Evolutionary conservation across 92 coral and sea anemone genomes (phyloP).

Genomic region (Paramuricea clavata): DNA sequence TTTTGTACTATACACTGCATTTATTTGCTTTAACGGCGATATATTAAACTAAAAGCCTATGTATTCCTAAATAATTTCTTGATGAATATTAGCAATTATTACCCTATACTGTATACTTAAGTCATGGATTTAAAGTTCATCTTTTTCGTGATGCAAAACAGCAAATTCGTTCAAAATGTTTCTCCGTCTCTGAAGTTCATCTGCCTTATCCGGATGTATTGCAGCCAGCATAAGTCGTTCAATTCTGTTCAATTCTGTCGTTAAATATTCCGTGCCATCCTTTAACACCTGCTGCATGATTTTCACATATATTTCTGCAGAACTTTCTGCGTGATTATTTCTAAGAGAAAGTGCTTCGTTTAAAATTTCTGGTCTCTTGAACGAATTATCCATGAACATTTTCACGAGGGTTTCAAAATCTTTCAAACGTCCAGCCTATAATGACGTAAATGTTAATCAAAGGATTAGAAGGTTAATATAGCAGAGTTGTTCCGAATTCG

Average conservation of each 20-base stretch:
- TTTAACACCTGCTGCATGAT: slow-evolving; percentile 80
- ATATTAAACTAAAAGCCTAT: too few relatives aligned
- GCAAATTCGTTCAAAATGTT: slow-evolving; percentile 91
- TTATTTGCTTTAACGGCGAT: too few relatives aligned
- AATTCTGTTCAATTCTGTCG: slow-evolving; percentile 81
- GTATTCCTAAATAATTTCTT: too few relatives aligned
- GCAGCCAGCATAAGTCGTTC: slow-evolving; percentile 95
- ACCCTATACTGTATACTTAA: too few relatives aligned
- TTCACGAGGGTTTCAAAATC: slow-evolving; percentile 84
- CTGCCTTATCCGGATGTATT: slow-evolving; percentile 89
- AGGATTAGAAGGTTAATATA: too few relatives aligned
- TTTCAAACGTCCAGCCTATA: slow-evolving; percentile 89
- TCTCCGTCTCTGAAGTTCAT: slow-evolving; percentile 88
- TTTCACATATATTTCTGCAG: slow-evolving; percentile 80
- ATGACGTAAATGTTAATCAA: neutral
- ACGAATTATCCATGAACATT: slow-evolving; percentile 83
- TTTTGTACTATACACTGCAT: too few relatives aligned
- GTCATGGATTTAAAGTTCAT: slow-evolving; percentile 75
- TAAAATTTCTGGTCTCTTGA: slow-evolving; percentile 77
- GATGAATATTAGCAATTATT: too few relatives aligned
- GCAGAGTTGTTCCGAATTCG: too few relatives aligned
- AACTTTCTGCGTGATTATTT: slow-evolving; percentile 63
- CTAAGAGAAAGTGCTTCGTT: slow-evolving; percentile 60
- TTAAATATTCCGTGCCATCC: slow-evolving; percentile 77
- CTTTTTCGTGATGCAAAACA: slow-evolving; percentile 83